Base-by-base conservation (phyloP, 30 jellyfish, hydroid and myxozoan species). In the Aurelia sp. region DNA sequence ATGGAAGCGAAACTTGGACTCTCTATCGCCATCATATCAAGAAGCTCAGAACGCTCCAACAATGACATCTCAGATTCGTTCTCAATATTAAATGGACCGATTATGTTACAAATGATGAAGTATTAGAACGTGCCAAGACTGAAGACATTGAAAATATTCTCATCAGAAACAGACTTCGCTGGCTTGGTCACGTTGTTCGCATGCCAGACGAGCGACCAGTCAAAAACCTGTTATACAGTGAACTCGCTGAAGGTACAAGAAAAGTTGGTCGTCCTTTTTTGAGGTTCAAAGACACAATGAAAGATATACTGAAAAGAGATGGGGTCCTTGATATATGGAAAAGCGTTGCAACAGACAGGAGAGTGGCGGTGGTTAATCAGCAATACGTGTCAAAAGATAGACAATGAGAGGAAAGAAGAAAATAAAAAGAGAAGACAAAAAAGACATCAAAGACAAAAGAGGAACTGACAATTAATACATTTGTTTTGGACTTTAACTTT, bases 1-100 rank as follows among this genome's bases (percentile, higher is more conserved):
- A 27, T 27, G 33, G 33, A 27, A 27, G 33, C 33, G 33, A 27
- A 27, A 27, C 33, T 27, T 27, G 85, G 73, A 74, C 67, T 74
- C 73, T 74, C 35, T 47, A 72, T 72, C 83, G 83, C 16, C 71
- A 72, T 72, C 83, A 72, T 50, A 72, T 72, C 83, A 48, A 74
- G 73, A 74, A 74, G 73, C 85, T 50, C 73, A 74, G 59, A 58
- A 58, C 87, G 63, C 76, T 57, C 8, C 87, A 76, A 18, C 87
- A 57, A 31, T 64, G 76, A 76, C 73, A 76, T 58, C 75, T 76
- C 21, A 58, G 87, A 58, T 60, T 58, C 30, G 10, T 76, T 17
- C 63, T 76, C 15, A 60, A 60, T 13, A 27, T 55, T 22, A 76
- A 76, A 76, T 76, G 87, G 64, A 57, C 20, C 20, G 40, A 76